These are phyloP conservation scores for Drosophila pallidifrons DNA, from an alignment of 1,140 invertebrate genomes.

Conservation along the genomic window DNA sequence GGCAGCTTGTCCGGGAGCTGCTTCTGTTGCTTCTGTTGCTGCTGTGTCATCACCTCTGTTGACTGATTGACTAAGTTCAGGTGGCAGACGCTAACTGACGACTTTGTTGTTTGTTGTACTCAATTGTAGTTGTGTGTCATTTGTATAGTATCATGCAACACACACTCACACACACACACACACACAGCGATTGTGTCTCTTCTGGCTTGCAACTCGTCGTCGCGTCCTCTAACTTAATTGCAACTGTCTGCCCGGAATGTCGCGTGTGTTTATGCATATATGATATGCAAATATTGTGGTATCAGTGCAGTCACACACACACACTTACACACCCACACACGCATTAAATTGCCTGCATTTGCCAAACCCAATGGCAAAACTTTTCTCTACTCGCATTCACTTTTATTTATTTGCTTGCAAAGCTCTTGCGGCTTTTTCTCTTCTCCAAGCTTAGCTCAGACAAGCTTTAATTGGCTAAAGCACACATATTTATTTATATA, in stretches of 20 bases:
- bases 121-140: slow-evolving; percentile 46
- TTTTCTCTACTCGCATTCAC: background rate
- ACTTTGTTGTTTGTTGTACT: slow-evolving; percentile 47
- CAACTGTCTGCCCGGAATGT: slow-evolving; percentile 64
- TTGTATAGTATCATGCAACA: slow-evolving; percentile 55
- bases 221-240: slow-evolving; percentile 70
- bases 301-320: slow-evolving; percentile 59
- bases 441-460: too few species aligned
- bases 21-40: slow-evolving; percentile 22
- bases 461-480: too few species aligned
- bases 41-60: slow-evolving; percentile 46
- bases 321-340: slow-evolving; percentile 6
- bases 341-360: slow-evolving; percentile 38
- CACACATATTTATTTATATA: too few species aligned
- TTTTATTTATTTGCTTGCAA: too few species aligned
- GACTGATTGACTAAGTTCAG: slow-evolving; percentile 72
- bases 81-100: slow-evolving; percentile 57
- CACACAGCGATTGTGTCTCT: slow-evolving; percentile 5
- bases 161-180: slow-evolving; percentile 22
- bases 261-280: slow-evolving; percentile 82
- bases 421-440: too few species aligned
- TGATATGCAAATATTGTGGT: slow-evolving; percentile 83
- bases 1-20: slow-evolving; percentile 23
- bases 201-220: slow-evolving; percentile 14
- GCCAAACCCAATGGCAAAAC: slow-evolving; percentile 22